Conservation (phyloP, 2,797 vertebrate genomes). For the Danionella dracula region DNA sequence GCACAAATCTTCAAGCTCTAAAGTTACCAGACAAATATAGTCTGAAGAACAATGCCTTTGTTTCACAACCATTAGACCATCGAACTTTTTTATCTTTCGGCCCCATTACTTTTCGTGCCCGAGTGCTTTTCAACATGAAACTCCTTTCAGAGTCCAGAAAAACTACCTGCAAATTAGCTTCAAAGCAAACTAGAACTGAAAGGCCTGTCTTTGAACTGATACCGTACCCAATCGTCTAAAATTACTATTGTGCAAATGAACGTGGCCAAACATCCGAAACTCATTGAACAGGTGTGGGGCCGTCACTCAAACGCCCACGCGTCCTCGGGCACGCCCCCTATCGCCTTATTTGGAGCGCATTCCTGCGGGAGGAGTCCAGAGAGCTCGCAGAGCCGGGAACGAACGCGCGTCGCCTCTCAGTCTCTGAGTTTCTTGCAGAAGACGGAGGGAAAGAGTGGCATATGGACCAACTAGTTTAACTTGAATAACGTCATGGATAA, state of each 20-base stretch:
- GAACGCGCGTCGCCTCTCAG: slow-evolving; percentile 36
- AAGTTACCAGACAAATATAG: neutral
- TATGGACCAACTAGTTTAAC: slow-evolving; percentile 21
- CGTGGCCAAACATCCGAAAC: slow-evolving; percentile 32
- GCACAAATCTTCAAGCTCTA: neutral
- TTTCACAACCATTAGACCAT: neutral
- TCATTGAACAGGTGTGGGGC: slow-evolving; percentile 27
- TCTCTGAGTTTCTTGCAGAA: slow-evolving; percentile 19
- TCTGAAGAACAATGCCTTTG: neutral
- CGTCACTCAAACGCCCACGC: slow-evolving; percentile 21
- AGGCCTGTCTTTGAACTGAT: slow-evolving; percentile 14
- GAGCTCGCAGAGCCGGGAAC: slow-evolving; percentile 70
- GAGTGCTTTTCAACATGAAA: neutral
- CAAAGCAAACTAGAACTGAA: slow-evolving; percentile 2
- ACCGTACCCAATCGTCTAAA: slow-evolving; percentile 29
- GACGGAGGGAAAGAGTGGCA: neutral
- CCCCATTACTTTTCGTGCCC: neutral
- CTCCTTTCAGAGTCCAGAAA: neutral
- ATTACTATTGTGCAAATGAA: slow-evolving; percentile 27
- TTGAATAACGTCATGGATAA: slow-evolving; percentile 59
- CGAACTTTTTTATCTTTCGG: neutral
- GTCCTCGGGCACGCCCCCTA: slow-evolving; percentile 38
- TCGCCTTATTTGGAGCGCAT: slow-evolving; percentile 56
- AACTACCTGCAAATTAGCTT: slow-evolving; percentile 22
- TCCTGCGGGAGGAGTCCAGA: slow-evolving; percentile 58